Conservation (phyloP, 2,888 invertebrate species). For the Chymomyza fuscimana region DNA sequence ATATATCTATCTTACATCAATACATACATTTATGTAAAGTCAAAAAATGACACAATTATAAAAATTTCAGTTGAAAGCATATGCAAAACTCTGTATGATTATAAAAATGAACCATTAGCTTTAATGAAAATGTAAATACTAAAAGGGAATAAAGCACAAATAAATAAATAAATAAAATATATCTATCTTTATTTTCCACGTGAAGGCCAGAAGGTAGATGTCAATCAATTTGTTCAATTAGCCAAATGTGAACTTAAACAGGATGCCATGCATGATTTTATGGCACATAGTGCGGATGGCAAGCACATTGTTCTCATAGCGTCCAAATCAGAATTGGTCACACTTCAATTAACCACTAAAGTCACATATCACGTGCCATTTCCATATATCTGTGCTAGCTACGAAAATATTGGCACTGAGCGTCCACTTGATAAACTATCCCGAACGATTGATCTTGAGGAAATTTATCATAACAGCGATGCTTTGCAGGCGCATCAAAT, state of each 20-base stretch:
- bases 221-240: conserved; percentile 52
- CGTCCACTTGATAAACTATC: conserved; percentile 57
- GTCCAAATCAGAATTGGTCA: conserved; percentile 48
- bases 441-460: conserved; percentile 49
- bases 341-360: conserved; percentile 61
- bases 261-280: conserved; percentile 60
- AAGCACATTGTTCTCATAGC: conserved; percentile 58
- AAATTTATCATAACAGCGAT: conserved; percentile 54
- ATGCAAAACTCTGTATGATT: no score
- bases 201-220: not conserved
- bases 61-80: no score
- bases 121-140: no score
- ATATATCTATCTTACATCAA: no score
- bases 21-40: no score
- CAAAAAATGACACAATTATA: no score
- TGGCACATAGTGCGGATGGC: conserved; percentile 40
- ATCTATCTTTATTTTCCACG: not conserved
- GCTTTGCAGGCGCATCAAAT: conserved; percentile 67
- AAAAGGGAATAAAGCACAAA: no score
- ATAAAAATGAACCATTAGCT: no score
- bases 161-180: no score
- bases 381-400: conserved; percentile 56
- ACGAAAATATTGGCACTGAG: conserved; percentile 25
- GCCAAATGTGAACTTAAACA: conserved; percentile 54
- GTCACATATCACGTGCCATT: conserved; percentile 39